phyloP scores from a whole-genome alignment of 1,140 invertebrate genomes.

The Ladona fulva region DNA sequence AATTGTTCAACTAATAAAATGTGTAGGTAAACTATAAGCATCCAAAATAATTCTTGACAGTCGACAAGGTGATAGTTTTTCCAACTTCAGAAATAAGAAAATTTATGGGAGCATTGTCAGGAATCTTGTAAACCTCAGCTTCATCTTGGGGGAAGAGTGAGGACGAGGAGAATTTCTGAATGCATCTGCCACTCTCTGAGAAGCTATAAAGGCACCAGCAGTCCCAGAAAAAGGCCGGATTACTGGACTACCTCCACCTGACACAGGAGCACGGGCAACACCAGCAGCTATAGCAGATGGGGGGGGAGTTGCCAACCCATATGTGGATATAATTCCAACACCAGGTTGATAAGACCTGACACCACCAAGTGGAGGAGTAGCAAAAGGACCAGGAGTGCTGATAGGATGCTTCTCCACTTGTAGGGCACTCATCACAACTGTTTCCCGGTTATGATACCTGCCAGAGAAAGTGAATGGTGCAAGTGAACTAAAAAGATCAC shows the following conservation, averaged over 20 bases:
- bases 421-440: conserved; percentile 82
- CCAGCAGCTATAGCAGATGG: background rate
- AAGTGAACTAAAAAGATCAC: background rate
- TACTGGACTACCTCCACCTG: conserved; percentile 35
- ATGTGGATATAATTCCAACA: background rate
- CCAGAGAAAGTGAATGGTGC: background rate
- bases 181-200: conserved; percentile 39
- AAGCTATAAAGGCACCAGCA: conserved; percentile 42
- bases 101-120: background rate
- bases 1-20: too few species aligned
- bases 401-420: conserved; percentile 89
- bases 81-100: background rate
- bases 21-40: background rate
- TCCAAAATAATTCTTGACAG: background rate
- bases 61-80: background rate
- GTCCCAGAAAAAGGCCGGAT: conserved; percentile 34
- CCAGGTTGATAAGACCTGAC: background rate
- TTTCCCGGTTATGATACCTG: conserved; percentile 85
- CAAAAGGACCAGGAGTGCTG: conserved; percentile 68
- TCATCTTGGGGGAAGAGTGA: conserved; percentile 82
- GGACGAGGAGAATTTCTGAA: conserved; percentile 46
- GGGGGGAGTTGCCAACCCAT: background rate
- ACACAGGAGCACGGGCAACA: conserved; percentile 30
- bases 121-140: conserved; percentile 58
- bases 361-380: conserved; percentile 47